Conservation (phyloP, 2,797 vertebrate genomes). For the Dipus sagitta region DNA sequence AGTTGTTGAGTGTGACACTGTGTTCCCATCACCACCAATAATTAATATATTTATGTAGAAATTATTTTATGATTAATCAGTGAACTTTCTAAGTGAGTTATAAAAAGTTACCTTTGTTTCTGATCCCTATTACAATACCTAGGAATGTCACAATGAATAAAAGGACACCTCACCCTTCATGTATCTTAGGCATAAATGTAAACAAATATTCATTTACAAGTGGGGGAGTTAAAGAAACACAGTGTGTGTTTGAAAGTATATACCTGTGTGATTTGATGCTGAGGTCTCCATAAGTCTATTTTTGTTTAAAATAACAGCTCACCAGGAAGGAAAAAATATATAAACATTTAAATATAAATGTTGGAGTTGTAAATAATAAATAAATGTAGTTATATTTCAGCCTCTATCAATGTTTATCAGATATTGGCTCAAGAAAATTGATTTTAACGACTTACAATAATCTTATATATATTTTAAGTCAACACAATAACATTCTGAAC, state of each 20-base stretch:
- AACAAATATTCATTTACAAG: background rate
- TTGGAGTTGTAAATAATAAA: background rate
- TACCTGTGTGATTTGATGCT: background rate
- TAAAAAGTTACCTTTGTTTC: background rate
- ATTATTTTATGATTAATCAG: background rate
- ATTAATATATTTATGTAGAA: background rate
- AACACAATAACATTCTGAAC: background rate
- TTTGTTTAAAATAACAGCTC: background rate
- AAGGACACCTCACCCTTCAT: background rate
- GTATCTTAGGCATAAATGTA: background rate
- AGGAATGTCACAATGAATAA: background rate
- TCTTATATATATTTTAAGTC: background rate
- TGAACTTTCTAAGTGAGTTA: background rate
- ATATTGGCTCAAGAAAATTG: constrained; percentile 1
- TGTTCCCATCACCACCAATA: background rate
- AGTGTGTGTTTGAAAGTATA: background rate
- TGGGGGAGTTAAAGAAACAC: background rate
- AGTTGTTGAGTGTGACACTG: no score
- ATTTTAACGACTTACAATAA: background rate
- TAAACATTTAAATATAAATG: background rate
- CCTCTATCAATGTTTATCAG: background rate
- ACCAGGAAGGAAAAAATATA: background rate
- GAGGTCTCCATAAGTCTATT: background rate
- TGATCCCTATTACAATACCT: background rate
- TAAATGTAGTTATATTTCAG: background rate